Percentiles rank a stretch among this genome's conserved stretches.
Conservation (phyloP, 1,140 invertebrate genomes). For the Bombus waltoni region DNA sequence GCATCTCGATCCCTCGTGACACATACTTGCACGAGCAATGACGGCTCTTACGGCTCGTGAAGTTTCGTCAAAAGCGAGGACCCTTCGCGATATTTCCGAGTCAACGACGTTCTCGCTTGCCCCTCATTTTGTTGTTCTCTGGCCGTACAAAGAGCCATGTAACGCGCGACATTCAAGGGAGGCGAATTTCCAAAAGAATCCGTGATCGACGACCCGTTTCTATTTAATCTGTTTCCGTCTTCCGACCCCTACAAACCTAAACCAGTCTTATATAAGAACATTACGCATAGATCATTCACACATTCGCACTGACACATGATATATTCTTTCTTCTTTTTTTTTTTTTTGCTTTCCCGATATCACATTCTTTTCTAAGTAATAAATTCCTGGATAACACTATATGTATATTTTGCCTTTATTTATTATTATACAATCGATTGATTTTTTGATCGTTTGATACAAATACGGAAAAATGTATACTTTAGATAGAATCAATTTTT, state of each 20-base stretch:
- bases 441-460: too few species aligned
- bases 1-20: conserved; percentile 42
- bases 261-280: neutral
- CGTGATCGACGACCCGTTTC: conserved; percentile 60
- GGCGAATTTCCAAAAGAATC: conserved; percentile 57
- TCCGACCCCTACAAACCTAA: conserved; percentile 22
- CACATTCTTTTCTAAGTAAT: too few species aligned
- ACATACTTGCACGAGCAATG: conserved; percentile 24
- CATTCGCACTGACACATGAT: neutral
- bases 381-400: too few species aligned
- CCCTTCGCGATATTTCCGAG: conserved; percentile 66
- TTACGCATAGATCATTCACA: neutral
- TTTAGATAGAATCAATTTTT: too few species aligned
- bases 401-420: too few species aligned
- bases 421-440: too few species aligned
- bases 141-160: conserved; percentile 39
- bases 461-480: too few species aligned
- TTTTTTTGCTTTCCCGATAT: neutral
- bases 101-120: conserved; percentile 58
- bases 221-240: conserved; percentile 63
- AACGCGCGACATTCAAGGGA: conserved; percentile 49
- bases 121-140: conserved; percentile 44
- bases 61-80: conserved; percentile 62
- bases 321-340: too few species aligned
- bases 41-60: conserved; percentile 55